These are phyloP conservation scores for Forbesichthys agassizii DNA, from an alignment of 2,113 vertebrate species.

Conservation along the genomic window DNA sequence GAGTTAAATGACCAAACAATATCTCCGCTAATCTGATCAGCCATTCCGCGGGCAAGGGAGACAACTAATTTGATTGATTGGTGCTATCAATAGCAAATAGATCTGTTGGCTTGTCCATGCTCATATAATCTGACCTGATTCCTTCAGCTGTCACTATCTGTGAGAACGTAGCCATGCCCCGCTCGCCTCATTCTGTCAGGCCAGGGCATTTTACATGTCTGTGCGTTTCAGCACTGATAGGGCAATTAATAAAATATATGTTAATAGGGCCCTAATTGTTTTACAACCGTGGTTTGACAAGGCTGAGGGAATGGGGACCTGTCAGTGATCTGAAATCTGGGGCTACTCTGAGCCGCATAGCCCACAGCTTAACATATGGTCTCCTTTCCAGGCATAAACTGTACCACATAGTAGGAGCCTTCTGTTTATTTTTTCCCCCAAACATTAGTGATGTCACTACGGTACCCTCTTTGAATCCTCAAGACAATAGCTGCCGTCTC, in stretches of 20 bases:
- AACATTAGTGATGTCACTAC: slow-evolving; percentile 68
- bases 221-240: slow-evolving; percentile 77
- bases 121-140: slow-evolving; percentile 92
- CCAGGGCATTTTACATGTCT: slow-evolving; percentile 69
- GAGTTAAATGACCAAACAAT: slow-evolving; percentile 59
- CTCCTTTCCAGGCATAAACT: slow-evolving; percentile 70
- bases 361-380: slow-evolving; percentile 75
- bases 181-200: slow-evolving; percentile 78
- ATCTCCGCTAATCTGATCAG: slow-evolving; percentile 55
- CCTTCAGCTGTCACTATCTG: slow-evolving; percentile 90
- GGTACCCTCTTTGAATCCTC: slow-evolving; percentile 66
- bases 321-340: slow-evolving; percentile 63
- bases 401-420: slow-evolving; percentile 66
- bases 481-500: slow-evolving; percentile 67
- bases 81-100: slow-evolving; percentile 92
- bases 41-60: slow-evolving; percentile 46
- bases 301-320: slow-evolving; percentile 57
- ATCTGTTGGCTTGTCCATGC: slow-evolving; percentile 90
- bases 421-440: slow-evolving; percentile 57
- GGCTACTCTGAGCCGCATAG: slow-evolving; percentile 53
- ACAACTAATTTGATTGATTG: slow-evolving; percentile 84
- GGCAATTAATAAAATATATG: slow-evolving; percentile 94
- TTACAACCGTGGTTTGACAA: slow-evolving; percentile 71
- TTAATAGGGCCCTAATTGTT: slow-evolving; percentile 85
- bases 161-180: slow-evolving; percentile 91